A percentile compares a stretch with the other conserved stretches of the same genome.
Conservation (phyloP, 2,113 vertebrate genomes). For the Neogobius melanostomus region DNA sequence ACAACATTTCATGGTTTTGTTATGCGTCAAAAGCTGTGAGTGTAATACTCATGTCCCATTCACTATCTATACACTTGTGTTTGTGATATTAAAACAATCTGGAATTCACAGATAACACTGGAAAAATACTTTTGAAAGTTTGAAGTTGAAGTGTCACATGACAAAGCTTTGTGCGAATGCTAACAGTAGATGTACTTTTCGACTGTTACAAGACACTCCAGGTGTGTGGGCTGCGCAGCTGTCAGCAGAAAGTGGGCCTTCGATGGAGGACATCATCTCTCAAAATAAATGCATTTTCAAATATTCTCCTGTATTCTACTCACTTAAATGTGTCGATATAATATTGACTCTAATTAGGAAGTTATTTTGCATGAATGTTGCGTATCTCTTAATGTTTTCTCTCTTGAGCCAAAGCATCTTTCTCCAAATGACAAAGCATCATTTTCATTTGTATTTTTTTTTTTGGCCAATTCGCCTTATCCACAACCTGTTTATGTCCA, state of each 20-base stretch:
- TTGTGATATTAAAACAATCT: too few species aligned
- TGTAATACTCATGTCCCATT: too few species aligned
- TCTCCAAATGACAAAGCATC: background rate
- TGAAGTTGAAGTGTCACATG: too few species aligned
- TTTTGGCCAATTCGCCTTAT: conserved; percentile 25
- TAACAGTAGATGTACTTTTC: background rate
- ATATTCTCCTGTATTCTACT: background rate
- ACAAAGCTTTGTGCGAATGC: background rate
- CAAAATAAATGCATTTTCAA: background rate
- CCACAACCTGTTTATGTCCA: conserved; percentile 39
- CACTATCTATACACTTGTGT: too few species aligned
- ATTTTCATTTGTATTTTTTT: background rate
- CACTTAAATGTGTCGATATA: too few species aligned
- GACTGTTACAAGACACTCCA: background rate
- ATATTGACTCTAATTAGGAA: too few species aligned
- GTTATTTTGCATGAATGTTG: background rate
- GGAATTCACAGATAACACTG: too few species aligned
- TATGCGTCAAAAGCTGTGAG: too few species aligned
- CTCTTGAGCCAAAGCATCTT: background rate
- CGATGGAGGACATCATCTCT: background rate
- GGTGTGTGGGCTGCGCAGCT: background rate
- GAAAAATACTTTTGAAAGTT: too few species aligned
- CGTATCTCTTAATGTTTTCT: conserved; percentile 27
- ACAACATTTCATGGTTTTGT: too few species aligned
- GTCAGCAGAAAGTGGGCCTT: background rate